Evolutionary conservation across 2,797 vertebrate species (phyloP).

Genomic region (Myripristis jacobus): DNA sequence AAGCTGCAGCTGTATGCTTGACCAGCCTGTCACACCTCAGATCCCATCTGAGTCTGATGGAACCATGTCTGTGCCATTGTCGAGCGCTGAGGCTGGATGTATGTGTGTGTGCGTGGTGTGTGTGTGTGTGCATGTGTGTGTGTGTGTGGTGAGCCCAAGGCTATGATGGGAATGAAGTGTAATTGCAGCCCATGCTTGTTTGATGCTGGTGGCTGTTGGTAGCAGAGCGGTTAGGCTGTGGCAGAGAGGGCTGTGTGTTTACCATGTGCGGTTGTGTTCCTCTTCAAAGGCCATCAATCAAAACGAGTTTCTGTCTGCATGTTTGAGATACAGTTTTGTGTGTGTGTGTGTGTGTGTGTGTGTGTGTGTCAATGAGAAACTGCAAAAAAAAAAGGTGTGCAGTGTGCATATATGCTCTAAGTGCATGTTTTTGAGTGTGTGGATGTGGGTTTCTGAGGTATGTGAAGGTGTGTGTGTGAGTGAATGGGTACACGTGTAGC

Average conservation of each 20-base stretch:
- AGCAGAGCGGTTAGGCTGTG: constrained; percentile 45
- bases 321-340: not conserved
- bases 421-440: not conserved
- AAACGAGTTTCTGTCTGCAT: constrained; percentile 3
- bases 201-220: constrained; percentile 29
- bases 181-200: constrained; percentile 48
- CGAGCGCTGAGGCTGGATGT: not conserved
- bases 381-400: too few relatives aligned
- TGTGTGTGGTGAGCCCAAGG: constrained; percentile 8
- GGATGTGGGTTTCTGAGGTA: not conserved
- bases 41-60: constrained; percentile 26
- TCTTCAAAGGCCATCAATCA: constrained; percentile 39
- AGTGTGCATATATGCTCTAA: not conserved
- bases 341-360: not conserved
- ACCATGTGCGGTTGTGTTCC: constrained; percentile 45
- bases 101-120: not conserved
- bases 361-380: not conserved
- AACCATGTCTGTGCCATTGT: constrained; percentile 7
- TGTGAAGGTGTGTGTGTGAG: too few relatives aligned
- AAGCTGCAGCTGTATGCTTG: constrained; percentile 9
- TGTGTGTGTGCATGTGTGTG: constrained; percentile 5
- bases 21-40: constrained; percentile 9
- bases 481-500: too few relatives aligned
- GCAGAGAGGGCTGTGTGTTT: constrained; percentile 44
- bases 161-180: constrained; percentile 38